Evolutionary conservation across 2,113 vertebrate genomes (phyloP).

Genomic region (Syngnathus floridae): DNA sequence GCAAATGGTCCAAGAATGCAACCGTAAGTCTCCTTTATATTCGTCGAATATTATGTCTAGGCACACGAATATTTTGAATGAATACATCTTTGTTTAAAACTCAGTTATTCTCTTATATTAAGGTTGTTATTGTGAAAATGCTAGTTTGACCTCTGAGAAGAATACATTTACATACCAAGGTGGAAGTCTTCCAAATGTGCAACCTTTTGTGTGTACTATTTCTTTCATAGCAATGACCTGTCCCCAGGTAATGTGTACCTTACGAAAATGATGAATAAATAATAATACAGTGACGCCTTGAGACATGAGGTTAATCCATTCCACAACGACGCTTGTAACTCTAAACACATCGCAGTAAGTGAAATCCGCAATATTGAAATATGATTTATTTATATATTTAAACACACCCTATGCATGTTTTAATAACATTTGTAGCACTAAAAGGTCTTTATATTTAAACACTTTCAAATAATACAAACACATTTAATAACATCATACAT

Average conservation of each 20-base stretch:
- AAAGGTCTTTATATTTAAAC: no score
- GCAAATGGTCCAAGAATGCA: constrained; percentile 41
- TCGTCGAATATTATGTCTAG: background rate
- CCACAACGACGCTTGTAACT: background rate
- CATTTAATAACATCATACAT: no score
- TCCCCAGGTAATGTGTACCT: background rate
- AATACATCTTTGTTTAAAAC: background rate
- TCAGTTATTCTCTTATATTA: background rate
- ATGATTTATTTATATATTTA: no score
- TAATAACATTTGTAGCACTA: no score
- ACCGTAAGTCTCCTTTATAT: constrained; percentile 54
- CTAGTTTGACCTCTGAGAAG: background rate
- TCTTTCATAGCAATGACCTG: background rate
- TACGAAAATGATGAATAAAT: background rate
- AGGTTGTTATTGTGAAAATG: background rate
- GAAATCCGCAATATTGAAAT: no score
- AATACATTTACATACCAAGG: background rate
- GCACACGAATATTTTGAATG: background rate
- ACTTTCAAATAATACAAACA: no score
- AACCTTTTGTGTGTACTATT: background rate
- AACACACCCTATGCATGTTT: no score
- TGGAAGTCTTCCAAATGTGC: no score
- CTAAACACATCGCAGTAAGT: background rate
- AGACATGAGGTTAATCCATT: background rate
- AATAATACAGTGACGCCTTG: background rate